Conservation (phyloP, 2,113 vertebrate species). For the Aspiorhynchus laticeps region DNA sequence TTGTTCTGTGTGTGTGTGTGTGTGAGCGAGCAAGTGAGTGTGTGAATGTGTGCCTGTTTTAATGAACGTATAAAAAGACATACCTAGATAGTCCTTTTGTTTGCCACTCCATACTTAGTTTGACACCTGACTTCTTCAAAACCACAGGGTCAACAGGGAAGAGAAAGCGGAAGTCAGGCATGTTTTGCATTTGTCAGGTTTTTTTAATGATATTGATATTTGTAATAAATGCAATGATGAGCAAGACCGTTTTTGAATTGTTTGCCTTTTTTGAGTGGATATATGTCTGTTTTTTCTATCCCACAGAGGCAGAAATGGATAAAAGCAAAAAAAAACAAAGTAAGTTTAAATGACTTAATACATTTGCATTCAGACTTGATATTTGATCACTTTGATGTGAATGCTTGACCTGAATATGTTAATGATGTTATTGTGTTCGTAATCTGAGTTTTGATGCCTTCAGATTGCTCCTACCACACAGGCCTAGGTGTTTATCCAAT, state of each 20-base stretch:
- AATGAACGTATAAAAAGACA: background rate
- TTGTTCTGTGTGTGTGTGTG: too few relatives aligned
- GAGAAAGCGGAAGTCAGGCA: background rate
- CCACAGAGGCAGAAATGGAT: background rate
- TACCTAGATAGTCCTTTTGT: too few relatives aligned
- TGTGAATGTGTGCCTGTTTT: background rate
- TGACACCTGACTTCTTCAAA: background rate
- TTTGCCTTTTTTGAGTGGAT: background rate
- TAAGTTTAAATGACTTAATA: constrained; percentile 1
- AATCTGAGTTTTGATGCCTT: constrained; percentile 14
- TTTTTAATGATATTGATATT: background rate
- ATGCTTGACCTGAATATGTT: constrained; percentile 12
- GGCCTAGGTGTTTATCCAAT: background rate
- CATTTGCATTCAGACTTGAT: constrained; percentile 9
- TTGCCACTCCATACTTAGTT: too few relatives aligned
- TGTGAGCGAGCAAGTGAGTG: background rate
- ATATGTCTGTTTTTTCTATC: background rate
- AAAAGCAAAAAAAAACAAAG: background rate
- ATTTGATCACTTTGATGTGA: constrained; percentile 10
- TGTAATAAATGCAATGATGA: background rate
- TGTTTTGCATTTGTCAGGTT: background rate
- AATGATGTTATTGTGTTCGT: background rate
- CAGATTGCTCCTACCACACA: constrained; percentile 6
- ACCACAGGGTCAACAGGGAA: background rate
- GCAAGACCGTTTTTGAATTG: background rate